phyloP scores from a whole-genome alignment of 64 coral and sea anemone species.

The Acropora yongei region DNA sequence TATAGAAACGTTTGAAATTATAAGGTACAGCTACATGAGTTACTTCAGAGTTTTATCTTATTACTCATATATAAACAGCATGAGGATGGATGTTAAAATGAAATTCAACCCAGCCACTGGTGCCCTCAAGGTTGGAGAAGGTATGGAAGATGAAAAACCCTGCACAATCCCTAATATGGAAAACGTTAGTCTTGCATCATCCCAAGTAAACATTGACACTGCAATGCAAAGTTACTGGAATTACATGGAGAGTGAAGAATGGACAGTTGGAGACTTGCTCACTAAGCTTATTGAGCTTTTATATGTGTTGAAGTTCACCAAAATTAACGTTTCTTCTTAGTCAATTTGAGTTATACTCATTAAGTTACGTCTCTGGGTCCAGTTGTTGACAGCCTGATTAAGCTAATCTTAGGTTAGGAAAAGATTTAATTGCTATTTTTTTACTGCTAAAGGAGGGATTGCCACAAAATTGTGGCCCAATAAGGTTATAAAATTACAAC shows the following conservation, averaged over 20 bases:
- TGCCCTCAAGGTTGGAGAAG: constrained; percentile 27
- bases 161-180: constrained; percentile 38
- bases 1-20: constrained; percentile 56
- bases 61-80: constrained; percentile 8
- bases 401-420: too few species aligned
- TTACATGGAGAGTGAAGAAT: constrained; percentile 53
- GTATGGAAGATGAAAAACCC: constrained; percentile 36
- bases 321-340: neutral
- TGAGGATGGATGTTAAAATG: neutral
- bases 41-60: neutral
- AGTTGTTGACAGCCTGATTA: too few species aligned
- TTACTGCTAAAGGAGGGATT: too few species aligned
- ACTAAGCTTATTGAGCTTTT: constrained; percentile 30
- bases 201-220: neutral
- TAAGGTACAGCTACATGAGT: neutral
- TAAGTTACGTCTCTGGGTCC: too few species aligned
- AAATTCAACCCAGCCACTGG: constrained; percentile 27
- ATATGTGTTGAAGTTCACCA: constrained; percentile 55
- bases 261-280: constrained; percentile 42
- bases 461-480: too few species aligned
- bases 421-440: too few species aligned
- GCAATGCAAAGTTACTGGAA: constrained; percentile 57
- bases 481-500: too few species aligned
- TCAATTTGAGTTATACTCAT: neutral
- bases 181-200: constrained; percentile 43